Percentiles rank a stretch among this genome's conserved stretches.
phyloP scores from a whole-genome alignment of 2,113 vertebrate genomes.

The Malurus cyaneus region DNA sequence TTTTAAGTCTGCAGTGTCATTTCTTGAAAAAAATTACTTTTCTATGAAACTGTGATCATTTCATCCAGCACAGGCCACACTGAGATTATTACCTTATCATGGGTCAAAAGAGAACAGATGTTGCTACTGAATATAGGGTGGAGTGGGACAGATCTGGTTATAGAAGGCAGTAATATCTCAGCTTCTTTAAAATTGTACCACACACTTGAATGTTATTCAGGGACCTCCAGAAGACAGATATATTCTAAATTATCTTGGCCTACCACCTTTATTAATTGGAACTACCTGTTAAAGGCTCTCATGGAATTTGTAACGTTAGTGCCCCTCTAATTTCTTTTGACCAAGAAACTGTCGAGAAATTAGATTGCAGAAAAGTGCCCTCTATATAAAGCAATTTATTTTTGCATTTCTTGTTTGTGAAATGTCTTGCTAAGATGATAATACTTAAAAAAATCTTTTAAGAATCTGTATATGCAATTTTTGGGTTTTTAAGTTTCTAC shows the following conservation, averaged over 20 bases:
- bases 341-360: not conserved
- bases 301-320: slow-evolving; percentile 6
- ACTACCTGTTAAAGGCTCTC: not conserved
- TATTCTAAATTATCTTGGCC: slow-evolving; percentile 8
- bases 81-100: slow-evolving; percentile 1
- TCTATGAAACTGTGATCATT: not conserved
- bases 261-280: slow-evolving; percentile 26
- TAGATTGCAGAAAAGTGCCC: not conserved
- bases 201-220: not conserved
- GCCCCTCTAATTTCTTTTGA: not conserved
- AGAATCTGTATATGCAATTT: not conserved
- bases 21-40: slow-evolving; percentile 33
- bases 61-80: not conserved
- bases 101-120: slow-evolving; percentile 47
- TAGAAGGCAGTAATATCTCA: not conserved
- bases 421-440: not conserved
- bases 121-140: not conserved
- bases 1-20: not conserved
- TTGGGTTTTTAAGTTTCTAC: not conserved
- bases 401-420: not conserved
- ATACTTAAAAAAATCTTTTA: not conserved
- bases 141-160: not conserved
- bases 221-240: slow-evolving; percentile 16
- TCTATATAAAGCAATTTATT: not conserved
- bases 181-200: not conserved